Base-by-base conservation (phyloP, 2,113 vertebrate species). In the Hippocampus zosterae region DNA sequence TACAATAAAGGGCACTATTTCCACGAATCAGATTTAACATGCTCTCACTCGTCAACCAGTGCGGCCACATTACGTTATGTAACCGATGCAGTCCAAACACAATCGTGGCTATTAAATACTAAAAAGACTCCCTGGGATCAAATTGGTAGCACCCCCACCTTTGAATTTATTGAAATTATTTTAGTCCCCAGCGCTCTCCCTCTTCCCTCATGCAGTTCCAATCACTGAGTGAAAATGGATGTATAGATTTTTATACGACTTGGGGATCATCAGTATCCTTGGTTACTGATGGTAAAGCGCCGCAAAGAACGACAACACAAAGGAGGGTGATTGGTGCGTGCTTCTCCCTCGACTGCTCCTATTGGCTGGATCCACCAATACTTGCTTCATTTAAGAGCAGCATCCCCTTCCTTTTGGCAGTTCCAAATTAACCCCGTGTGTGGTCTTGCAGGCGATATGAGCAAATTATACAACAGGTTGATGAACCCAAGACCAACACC, bases 281-380 rank as follows among this genome's bases (percentile, higher is more conserved):
- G 83, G 88, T 89, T 85, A 90, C 87, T 76, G 80, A 84, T 80
- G 73, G 50, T 69, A 78, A 73, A 81, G 74, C 75, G 71, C 73
- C 69, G 76, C 75, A 66, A 71, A 46, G 53, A 80, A 50, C 77
- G 75, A 70, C 73, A 52, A 72, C 75, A 73, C 50, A 53, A 25
- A 33, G 61, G n/a, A 41, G 29, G 61, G 76, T 74, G 81, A 93
- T 92, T 91, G 90, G 91, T 64, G 33, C 11, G 65, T 66, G 10
- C 46, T 48, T 33, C 60, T 75, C 27, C 65, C 59, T 63, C 52
- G 71, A 11, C 62, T 61, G 46, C 62, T 79, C 59, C 42, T 27
- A 91, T 91, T 93, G 89, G 91, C 63, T 68, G 23, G 13, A 77
- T 41, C 33, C 71, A 76, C 62, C 75, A 83, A 89, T 76, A 78